Conservation (phyloP, 2,113 vertebrate species). For the Oreochromis aureus region DNA sequence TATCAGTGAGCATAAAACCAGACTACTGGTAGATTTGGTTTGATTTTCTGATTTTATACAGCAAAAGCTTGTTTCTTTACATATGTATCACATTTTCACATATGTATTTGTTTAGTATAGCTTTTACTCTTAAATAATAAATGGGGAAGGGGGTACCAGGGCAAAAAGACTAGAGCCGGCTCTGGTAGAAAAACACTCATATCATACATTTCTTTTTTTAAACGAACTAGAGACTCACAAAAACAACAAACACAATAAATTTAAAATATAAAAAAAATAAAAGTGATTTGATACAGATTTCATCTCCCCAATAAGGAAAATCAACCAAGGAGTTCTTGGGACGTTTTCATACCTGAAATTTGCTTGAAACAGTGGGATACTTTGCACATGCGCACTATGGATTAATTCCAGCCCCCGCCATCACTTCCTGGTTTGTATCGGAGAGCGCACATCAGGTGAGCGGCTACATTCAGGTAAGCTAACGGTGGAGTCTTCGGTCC, state of each 20-base stretch:
- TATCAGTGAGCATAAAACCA: not conserved
- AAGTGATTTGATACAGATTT: not conserved
- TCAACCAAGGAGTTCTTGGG: not conserved
- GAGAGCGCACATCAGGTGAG: not conserved
- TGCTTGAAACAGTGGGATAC: not conserved
- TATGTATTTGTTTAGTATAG: not conserved
- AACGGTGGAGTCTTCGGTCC: not conserved
- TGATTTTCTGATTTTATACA: fast-evolving
- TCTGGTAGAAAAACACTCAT: not conserved
- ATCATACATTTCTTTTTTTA: fast-evolving
- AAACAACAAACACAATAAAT: not conserved
- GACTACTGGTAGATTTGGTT: not conserved
- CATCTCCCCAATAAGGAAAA: fast-evolving
- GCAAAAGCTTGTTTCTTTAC: not conserved
- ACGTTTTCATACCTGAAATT: not conserved
- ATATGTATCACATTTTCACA: fast-evolving
- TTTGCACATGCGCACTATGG: not conserved
- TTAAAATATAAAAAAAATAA: fast-evolving
- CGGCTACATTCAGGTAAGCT: not conserved
- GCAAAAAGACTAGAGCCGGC: not conserved
- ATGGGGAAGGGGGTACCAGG: fast-evolving
- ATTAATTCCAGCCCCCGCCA: not conserved
- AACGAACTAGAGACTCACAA: not conserved
- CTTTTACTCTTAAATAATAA: not conserved
- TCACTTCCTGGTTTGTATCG: conserved; percentile 24